These are phyloP conservation scores for Pleuronectes platessa DNA, from an alignment of 2,113 vertebrate species.

Conservation along the genomic window DNA sequence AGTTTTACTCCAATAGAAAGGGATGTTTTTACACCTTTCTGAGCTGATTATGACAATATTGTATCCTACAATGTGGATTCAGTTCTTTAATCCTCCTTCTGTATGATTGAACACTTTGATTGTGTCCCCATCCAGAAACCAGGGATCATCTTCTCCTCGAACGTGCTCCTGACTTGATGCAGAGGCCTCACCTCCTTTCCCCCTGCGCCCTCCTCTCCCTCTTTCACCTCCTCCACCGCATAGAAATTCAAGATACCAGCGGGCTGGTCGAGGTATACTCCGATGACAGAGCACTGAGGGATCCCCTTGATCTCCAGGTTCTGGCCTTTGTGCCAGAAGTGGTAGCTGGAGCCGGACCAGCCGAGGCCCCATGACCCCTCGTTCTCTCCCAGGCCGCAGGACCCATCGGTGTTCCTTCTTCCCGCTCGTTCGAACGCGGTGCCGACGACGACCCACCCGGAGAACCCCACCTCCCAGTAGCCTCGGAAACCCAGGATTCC, in stretches of 20 bases:
- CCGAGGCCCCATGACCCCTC: slow-evolving; percentile 76
- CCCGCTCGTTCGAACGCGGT: slow-evolving; percentile 60
- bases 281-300: slow-evolving; percentile 58
- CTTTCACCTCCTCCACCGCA: slow-evolving; percentile 57
- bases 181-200: slow-evolving; percentile 59
- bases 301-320: slow-evolving; percentile 30
- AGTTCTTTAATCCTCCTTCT: slow-evolving; percentile 51
- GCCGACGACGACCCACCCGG: slow-evolving; percentile 73
- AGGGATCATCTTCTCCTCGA: slow-evolving; percentile 64
- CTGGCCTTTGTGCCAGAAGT: slow-evolving; percentile 66
- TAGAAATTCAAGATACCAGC: slow-evolving; percentile 73
- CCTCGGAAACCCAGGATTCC: slow-evolving; percentile 66
- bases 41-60: background rate
- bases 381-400: slow-evolving; percentile 77
- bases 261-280: slow-evolving; percentile 78
- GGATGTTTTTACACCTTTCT: background rate
- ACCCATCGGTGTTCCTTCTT: slow-evolving; percentile 64
- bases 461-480: slow-evolving; percentile 75
- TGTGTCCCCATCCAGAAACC: slow-evolving; percentile 71
- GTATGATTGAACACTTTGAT: slow-evolving; percentile 61
- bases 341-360: slow-evolving; percentile 73
- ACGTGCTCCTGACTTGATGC: slow-evolving; percentile 51
- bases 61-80: background rate
- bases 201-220: slow-evolving; percentile 41
- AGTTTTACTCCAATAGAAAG: background rate